These are phyloP conservation scores for Oscheius sp. DNA, from an alignment of 2,888 invertebrate species.

Conservation along the genomic window DNA sequence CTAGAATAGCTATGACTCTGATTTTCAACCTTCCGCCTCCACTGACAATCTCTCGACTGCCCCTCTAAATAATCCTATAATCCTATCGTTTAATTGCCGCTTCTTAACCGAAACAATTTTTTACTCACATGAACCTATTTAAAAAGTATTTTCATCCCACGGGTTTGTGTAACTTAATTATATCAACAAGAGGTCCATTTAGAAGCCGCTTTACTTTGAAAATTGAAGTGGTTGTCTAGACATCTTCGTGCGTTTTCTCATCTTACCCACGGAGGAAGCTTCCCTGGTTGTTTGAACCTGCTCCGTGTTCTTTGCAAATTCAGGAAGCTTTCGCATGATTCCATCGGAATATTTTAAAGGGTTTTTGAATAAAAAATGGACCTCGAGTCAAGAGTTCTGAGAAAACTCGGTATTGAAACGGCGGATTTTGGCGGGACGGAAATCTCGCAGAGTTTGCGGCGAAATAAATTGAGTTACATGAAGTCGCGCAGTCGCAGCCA, in stretches of 20 bases:
- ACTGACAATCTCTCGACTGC: too few species aligned
- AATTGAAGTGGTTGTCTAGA: not conserved
- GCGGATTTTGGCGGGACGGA: too few species aligned
- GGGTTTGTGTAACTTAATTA: not conserved
- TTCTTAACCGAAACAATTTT: not conserved
- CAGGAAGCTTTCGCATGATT: conserved; percentile 4
- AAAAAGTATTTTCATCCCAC: not conserved
- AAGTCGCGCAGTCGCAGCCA: too few species aligned
- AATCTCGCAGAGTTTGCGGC: too few species aligned
- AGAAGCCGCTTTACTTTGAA: not conserved
- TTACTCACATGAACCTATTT: not conserved
- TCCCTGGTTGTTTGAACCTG: too few species aligned
- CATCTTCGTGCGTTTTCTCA: not conserved
- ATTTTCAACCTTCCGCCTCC: too few species aligned
- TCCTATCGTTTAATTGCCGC: not conserved
- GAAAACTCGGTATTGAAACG: not conserved
- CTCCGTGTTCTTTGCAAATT: too few species aligned
- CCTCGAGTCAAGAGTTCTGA: conserved; percentile 6
- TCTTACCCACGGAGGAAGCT: too few species aligned
- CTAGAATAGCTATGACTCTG: too few species aligned
- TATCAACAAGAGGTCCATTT: not conserved
- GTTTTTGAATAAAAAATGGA: conserved; percentile 15
- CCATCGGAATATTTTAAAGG: conserved; percentile 4
- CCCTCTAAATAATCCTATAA: not conserved
- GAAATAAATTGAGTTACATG: too few species aligned